Base-by-base conservation (phyloP, 1,140 invertebrate genomes). In the Bombyx mandarina region DNA sequence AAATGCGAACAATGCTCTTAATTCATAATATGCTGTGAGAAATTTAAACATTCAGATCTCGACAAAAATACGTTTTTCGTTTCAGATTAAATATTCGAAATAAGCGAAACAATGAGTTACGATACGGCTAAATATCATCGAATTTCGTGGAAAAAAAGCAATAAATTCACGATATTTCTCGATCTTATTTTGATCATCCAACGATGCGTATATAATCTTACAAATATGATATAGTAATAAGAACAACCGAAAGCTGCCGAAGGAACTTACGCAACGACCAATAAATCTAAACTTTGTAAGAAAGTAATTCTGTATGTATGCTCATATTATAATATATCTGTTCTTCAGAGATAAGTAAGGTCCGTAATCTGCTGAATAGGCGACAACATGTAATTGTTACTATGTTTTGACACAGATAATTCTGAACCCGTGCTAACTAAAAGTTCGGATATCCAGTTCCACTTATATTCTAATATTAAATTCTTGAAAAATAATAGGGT, bases 281-380 rank as follows among this genome's bases (percentile, higher is more conserved):
- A 86, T 86, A 84, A 86, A 86, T 82, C 79, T 79, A 80, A 83
- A 80, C 73, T 83, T 82, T 74, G 67, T 57, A 71, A 75, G 73
- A 78, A 80, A 82, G 77, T 82, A 82, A 80, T 79, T 78, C 72
- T 77, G 71, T 80, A 72, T 74, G 70, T 75, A 75, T 79, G 69
- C 75, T 69, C 77, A 77, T 79, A 68, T 65, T 69, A 35, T 35
- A 35, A 35, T 35, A 79, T 77, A 68, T 75, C 70, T 66, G 69
- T 67, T 77, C 71, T 68, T 67, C 60, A 61, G 59, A 76, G 76
- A 75, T 75, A 82, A 70, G 70, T 74, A 71, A 61, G 67, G 63
- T 73, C 73, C 60, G 66, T 73, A 75, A 70, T 73, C 65, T 76
- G 66, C 71, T 73, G 71, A 75, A 61, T 73, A 61, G 73, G 67